These are phyloP conservation scores for Neoitamus cyanurus DNA, from an alignment of 2,888 invertebrate genomes.

Conservation along the genomic window DNA sequence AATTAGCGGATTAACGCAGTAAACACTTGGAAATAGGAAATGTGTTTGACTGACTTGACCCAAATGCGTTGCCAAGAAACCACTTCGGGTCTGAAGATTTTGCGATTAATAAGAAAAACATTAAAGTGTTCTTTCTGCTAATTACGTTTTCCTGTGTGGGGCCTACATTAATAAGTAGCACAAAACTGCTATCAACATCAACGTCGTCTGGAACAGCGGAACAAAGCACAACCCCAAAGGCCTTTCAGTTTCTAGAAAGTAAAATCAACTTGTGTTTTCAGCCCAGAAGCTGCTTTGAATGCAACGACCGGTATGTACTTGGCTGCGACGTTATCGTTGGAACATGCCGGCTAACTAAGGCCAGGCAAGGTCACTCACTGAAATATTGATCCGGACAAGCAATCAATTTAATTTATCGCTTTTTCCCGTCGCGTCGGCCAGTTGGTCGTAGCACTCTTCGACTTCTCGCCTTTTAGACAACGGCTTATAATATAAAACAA, in stretches of 20 bases:
- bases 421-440: neutral
- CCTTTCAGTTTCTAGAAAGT: slow-evolving; percentile 23
- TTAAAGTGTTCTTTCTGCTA: neutral
- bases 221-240: neutral
- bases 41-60: neutral
- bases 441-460: neutral
- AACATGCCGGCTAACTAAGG: neutral
- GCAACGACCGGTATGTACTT: neutral
- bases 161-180: neutral
- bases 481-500: neutral
- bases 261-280: slow-evolving; percentile 11
- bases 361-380: neutral
- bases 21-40: neutral
- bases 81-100: neutral
- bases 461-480: neutral
- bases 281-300: neutral
- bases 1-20: neutral
- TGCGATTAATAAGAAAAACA: neutral
- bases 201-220: neutral
- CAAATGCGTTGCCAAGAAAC: neutral
- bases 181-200: neutral
- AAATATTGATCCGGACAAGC: neutral
- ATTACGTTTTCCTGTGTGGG: neutral
- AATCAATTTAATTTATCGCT: neutral
- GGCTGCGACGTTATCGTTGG: neutral